These are phyloP conservation scores for Luffia ferchaultella DNA, from an alignment of 2,888 invertebrate genomes.

Conservation along the genomic window DNA sequence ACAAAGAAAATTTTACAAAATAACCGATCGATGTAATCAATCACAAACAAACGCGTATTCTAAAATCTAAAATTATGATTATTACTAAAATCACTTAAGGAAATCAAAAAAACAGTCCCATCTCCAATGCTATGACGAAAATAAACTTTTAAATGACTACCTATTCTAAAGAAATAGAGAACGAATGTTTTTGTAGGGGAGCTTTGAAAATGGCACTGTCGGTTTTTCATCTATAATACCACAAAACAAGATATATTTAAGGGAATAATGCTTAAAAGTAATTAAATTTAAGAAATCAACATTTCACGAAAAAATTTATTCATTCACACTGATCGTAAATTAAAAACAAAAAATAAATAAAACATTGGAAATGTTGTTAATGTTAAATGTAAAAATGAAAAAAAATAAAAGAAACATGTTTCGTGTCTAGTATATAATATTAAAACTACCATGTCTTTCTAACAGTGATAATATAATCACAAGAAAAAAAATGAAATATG, in stretches of 20 bases:
- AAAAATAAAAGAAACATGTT: constrained; percentile 21
- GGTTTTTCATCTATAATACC: not conserved
- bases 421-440: constrained; percentile 45
- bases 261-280: not conserved
- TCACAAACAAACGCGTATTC: constrained; percentile 22
- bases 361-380: constrained; percentile 44
- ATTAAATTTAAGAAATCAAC: not conserved
- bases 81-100: constrained; percentile 18
- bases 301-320: not conserved
- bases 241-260: not conserved
- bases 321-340: not conserved
- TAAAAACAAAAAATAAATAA: constrained; percentile 24
- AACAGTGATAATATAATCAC: constrained; percentile 56
- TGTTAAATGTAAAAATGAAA: constrained; percentile 29
- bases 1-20: not conserved
- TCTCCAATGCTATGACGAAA: not conserved
- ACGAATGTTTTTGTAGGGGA: not conserved
- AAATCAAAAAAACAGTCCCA: not conserved
- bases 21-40: not conserved
- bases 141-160: not conserved
- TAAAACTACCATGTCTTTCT: constrained; percentile 63
- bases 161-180: not conserved
- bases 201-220: not conserved
- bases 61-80: constrained; percentile 35
- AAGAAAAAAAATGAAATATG: constrained; percentile 18